Conservation (phyloP, 2,888 invertebrate species). For the Yponomeuta cagnagella region DNA sequence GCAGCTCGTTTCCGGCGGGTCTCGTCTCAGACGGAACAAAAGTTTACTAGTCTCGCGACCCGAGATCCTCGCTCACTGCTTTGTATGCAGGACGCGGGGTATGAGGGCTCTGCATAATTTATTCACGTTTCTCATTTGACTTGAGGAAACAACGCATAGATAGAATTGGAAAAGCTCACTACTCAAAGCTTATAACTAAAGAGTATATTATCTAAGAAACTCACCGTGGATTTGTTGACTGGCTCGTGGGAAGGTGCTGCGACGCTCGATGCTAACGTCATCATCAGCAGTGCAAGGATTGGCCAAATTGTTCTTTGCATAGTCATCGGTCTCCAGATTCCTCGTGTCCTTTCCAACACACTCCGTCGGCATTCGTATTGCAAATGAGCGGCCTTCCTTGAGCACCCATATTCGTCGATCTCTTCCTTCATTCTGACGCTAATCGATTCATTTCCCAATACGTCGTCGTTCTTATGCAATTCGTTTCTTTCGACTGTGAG, state of each 20-base stretch:
- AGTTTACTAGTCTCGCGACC: constrained; percentile 44
- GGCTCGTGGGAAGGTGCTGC: constrained; percentile 40
- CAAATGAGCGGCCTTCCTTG: constrained; percentile 56
- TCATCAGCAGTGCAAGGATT: constrained; percentile 44
- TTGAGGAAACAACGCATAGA: constrained; percentile 28
- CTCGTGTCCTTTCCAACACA: constrained; percentile 45
- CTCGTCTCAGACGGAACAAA: constrained; percentile 45
- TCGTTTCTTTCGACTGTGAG: constrained; percentile 33
- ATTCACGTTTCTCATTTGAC: constrained; percentile 29
- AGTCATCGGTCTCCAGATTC: constrained; percentile 57
- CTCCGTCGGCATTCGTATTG: constrained; percentile 57
- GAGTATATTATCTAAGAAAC: not conserved
- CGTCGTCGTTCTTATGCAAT: constrained; percentile 51
- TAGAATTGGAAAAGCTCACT: constrained; percentile 7
- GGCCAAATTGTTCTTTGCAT: constrained; percentile 39
- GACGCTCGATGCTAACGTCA: constrained; percentile 45
- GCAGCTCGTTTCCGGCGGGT: constrained; percentile 56
- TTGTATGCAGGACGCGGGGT: constrained; percentile 51
- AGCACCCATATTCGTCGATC: constrained; percentile 48
- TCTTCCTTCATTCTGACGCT: constrained; percentile 47
- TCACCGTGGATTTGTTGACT: constrained; percentile 7
- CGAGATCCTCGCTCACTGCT: constrained; percentile 47
- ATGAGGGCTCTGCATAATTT: constrained; percentile 39
- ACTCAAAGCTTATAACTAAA: too few species aligned
- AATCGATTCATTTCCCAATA: constrained; percentile 59